These are phyloP conservation scores for Sthenelais limicola DNA, from an alignment of 2,888 invertebrate genomes.

Conservation along the genomic window DNA sequence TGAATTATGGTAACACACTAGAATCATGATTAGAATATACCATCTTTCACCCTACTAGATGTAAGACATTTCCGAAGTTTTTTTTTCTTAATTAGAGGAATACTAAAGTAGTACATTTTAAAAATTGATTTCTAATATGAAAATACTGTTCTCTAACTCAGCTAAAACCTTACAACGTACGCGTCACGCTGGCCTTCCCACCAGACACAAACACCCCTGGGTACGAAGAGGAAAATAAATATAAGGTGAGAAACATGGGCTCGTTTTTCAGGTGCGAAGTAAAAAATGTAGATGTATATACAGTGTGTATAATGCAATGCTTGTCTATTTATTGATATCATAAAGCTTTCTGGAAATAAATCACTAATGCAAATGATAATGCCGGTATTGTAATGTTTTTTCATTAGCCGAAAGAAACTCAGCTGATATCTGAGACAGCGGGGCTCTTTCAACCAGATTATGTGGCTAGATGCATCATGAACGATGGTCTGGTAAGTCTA, in stretches of 20 bases:
- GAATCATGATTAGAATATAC: no score
- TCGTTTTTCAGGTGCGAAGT: no score
- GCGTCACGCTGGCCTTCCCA: conserved; percentile 89
- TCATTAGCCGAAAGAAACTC: conserved; percentile 82
- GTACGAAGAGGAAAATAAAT: conserved; percentile 86
- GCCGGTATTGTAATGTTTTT: no score
- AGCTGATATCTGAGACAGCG: conserved; percentile 85
- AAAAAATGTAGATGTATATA: no score
- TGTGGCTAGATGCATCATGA: conserved; percentile 85
- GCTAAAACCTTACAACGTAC: conserved; percentile 82
- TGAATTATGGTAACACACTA: no score
- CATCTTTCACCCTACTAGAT: no score
- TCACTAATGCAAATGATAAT: neutral
- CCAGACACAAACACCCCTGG: conserved; percentile 99
- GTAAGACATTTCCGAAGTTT: no score
- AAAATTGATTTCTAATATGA: neutral
- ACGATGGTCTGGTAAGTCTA: conserved; percentile 85
- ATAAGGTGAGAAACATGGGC: conserved; percentile 77
- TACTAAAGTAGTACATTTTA: neutral
- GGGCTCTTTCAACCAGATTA: conserved; percentile 84
- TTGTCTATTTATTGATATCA: no score
- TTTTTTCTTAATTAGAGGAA: no score
- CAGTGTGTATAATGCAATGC: no score
- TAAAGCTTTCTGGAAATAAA: no score
- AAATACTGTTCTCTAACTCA: conserved; percentile 54